Evolutionary conservation across 2,797 vertebrate species (phyloP), one percentile per base, ranked within the genome.

Genomic region (Lagocephalus sceleratus): DNA sequence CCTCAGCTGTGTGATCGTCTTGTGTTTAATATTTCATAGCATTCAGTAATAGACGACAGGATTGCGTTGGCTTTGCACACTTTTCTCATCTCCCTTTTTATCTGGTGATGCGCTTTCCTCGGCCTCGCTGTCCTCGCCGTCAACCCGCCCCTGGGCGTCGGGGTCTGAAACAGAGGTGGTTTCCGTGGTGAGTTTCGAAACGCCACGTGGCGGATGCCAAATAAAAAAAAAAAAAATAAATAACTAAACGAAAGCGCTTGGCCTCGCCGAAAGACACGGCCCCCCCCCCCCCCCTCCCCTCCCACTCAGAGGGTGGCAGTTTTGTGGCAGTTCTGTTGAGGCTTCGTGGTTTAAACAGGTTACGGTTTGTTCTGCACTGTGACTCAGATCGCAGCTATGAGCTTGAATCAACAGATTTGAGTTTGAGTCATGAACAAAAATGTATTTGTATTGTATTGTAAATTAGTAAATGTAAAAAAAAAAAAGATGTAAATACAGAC

Each of bases 1-100:
- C 46, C 25, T 72, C 54, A 45, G 25, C 22, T 43, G 41, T 25
- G 32, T 10, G 32, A 11, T 29, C 20, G 5, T 9, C 5, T 6
- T 3, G 9, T 1, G 19, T 57, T 81, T 54, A 88, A 62, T 12
- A 72, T 73, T 43, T 75, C 0, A 11, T 79, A 87, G 73, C 85
- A 85, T 11, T 39, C 14, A 5, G 20, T 77, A 51, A 89, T 68
- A 54, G 10, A 2, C 0, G 40, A 59, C 54, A 89, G 59, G 41
- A 85, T 47, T 0, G 5, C 38, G 2, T 53, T 40, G 3, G 53
- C 68, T 64, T 5, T 81, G 81, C 87, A 89, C 14, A 53, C 59
- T 58, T 38, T 83, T 41, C 3, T 64, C 0, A 1, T 29, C 26
- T 46, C 19, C 29, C 7, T 0, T 20, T 2, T 51, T 47, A 2